phyloP scores from a whole-genome alignment of 2,113 vertebrate species.

The Melanotaenia duboulayi region DNA sequence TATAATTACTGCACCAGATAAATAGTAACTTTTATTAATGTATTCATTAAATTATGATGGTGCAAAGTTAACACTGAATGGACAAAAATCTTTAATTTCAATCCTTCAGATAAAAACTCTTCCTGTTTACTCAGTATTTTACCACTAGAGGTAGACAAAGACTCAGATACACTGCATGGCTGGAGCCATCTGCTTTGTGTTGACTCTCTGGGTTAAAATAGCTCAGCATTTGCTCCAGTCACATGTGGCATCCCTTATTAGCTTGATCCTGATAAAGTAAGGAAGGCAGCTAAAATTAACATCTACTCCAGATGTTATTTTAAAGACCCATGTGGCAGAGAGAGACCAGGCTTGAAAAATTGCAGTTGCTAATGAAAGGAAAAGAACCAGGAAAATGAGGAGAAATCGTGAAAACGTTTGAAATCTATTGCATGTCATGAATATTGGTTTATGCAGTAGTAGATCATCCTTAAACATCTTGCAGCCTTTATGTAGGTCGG shows the following conservation, averaged over 20 bases:
- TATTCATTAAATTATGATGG: not conserved
- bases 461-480: not conserved
- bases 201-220: conserved; percentile 56
- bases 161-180: not conserved
- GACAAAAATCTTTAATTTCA: not conserved
- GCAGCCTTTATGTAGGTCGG: not conserved
- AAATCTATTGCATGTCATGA: not conserved
- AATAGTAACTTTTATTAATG: not conserved
- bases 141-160: conserved; percentile 68
- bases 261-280: conserved; percentile 37
- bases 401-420: not conserved
- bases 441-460: not conserved
- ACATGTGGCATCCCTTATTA: conserved; percentile 29
- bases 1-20: not conserved
- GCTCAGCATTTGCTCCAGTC: conserved; percentile 44
- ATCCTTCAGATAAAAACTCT: not conserved
- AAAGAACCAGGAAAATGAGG: no score
- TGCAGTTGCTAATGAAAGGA: not conserved
- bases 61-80: not conserved
- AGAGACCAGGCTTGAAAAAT: not conserved
- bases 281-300: conserved; percentile 27
- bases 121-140: conserved; percentile 11
- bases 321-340: conserved; percentile 1
- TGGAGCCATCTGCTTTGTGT: conserved; percentile 10
- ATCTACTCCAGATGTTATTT: conserved; percentile 20